A percentile compares a stretch with the other conserved stretches of the same genome.
Conservation (phyloP, 2,113 vertebrate species). For the Equus przewalskii region DNA sequence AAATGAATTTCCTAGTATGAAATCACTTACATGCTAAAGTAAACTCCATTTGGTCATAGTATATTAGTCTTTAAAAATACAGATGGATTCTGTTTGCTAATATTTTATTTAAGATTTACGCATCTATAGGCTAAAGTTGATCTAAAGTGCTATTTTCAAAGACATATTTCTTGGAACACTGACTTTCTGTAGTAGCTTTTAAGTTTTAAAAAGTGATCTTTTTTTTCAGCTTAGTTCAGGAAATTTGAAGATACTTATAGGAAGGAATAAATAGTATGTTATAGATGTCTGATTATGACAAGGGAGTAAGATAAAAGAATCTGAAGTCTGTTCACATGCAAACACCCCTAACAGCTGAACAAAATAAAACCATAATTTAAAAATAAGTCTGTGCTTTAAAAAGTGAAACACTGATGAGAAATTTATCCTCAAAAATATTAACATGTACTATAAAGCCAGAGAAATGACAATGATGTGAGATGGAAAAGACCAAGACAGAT, state of each 20-base stretch:
- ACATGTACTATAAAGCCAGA: neutral
- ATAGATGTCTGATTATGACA: neutral
- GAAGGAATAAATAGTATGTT: neutral
- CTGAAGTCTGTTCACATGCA: neutral
- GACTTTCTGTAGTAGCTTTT: neutral
- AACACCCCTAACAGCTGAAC: neutral
- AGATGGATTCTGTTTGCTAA: constrained; percentile 61
- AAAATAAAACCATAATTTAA: neutral
- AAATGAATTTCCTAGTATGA: constrained; percentile 45
- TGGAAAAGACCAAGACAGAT: neutral
- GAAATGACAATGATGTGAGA: neutral
- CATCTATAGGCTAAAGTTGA: neutral
- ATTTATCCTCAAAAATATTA: neutral
- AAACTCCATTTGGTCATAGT: constrained; percentile 33
- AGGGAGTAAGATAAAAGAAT: neutral
- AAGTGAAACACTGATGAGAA: neutral
- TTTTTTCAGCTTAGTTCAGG: neutral
- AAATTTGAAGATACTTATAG: neutral
- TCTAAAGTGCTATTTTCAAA: neutral
- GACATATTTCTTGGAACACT: neutral
- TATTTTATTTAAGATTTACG: constrained; percentile 65
- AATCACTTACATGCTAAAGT: constrained; percentile 58
- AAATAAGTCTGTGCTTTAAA: neutral
- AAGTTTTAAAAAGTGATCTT: neutral
- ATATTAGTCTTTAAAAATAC: constrained; percentile 70